phyloP scores from a whole-genome alignment of 1,140 invertebrate genomes.

The Gonioctena quinquepunctata region DNA sequence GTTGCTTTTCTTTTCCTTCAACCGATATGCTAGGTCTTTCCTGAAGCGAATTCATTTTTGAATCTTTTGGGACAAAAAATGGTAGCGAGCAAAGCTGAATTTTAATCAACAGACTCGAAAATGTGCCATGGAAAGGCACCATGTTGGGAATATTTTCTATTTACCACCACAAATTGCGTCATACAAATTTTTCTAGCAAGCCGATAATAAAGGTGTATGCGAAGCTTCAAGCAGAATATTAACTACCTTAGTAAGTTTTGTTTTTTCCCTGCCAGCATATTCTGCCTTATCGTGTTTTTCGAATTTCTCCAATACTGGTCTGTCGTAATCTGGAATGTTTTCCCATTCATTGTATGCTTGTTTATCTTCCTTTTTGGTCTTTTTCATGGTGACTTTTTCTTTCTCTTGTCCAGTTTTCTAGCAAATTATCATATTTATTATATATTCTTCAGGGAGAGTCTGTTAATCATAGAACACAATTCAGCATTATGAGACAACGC shows the following conservation, averaged over 20 bases:
- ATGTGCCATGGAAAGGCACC: no score
- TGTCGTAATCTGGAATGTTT: conserved; percentile 75
- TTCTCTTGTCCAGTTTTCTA: conserved; percentile 56
- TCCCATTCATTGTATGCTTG: conserved; percentile 66
- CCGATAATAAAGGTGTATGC: no score
- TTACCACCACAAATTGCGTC: no score
- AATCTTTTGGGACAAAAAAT: background rate
- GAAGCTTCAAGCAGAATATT: background rate
- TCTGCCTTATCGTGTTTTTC: conserved; percentile 56
- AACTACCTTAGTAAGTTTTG: conserved; percentile 52
- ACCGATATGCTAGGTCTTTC: conserved; percentile 26
- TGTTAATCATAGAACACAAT: background rate
- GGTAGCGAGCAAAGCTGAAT: background rate
- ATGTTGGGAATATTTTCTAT: no score
- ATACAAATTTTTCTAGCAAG: background rate
- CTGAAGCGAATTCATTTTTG: conserved; percentile 7
- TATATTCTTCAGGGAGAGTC: no score
- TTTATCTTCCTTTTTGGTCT: conserved; percentile 56
- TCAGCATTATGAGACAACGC: background rate
- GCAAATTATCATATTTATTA: conserved; percentile 2
- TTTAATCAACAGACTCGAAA: no score
- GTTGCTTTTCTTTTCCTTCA: conserved; percentile 36
- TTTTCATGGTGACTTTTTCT: conserved; percentile 46
- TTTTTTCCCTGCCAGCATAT: conserved; percentile 52
- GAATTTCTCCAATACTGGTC: conserved; percentile 69